Percentiles rank a stretch among this genome's conserved stretches.
Evolutionary conservation across 1,140 invertebrate species (phyloP).

Genomic region (Maconellicoccus hirsutus): DNA sequence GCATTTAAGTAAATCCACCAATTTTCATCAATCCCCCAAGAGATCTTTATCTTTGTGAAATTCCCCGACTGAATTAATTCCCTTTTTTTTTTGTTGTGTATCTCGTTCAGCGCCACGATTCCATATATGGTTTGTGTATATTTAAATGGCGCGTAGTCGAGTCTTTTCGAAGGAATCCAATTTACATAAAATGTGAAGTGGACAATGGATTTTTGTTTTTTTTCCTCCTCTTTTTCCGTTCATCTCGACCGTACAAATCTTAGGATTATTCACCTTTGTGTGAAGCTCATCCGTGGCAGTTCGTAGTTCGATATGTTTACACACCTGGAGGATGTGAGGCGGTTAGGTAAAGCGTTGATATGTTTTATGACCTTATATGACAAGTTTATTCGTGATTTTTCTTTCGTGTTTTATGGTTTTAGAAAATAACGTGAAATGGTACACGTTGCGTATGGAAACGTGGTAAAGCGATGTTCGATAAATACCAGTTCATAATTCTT

Average conservation of each 20-base stretch:
- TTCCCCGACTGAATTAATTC: background rate
- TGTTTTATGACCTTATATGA: conserved; percentile 4
- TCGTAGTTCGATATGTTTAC: background rate
- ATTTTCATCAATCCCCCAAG: too few relatives aligned
- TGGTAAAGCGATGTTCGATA: too few relatives aligned
- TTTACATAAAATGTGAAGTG: background rate
- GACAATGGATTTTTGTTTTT: background rate
- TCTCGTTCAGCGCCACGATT: background rate
- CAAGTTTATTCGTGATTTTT: conserved; percentile 7
- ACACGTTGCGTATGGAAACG: too few relatives aligned
- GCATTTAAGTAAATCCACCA: too few relatives aligned
- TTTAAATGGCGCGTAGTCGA: background rate
- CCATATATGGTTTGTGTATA: background rate
- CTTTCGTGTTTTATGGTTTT: background rate
- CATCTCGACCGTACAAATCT: too few relatives aligned
- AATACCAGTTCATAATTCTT: too few relatives aligned
- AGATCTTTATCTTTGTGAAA: too few relatives aligned
- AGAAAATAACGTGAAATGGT: background rate
- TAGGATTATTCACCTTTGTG: too few relatives aligned
- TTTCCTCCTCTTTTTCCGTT: too few relatives aligned
- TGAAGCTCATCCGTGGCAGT: too few relatives aligned
- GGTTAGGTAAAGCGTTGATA: background rate
- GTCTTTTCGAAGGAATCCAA: background rate
- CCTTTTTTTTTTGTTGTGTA: background rate
- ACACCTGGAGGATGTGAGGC: background rate